These are phyloP conservation scores for Hormaphis cornu DNA, from an alignment of 1,140 invertebrate species.

Conservation along the genomic window DNA sequence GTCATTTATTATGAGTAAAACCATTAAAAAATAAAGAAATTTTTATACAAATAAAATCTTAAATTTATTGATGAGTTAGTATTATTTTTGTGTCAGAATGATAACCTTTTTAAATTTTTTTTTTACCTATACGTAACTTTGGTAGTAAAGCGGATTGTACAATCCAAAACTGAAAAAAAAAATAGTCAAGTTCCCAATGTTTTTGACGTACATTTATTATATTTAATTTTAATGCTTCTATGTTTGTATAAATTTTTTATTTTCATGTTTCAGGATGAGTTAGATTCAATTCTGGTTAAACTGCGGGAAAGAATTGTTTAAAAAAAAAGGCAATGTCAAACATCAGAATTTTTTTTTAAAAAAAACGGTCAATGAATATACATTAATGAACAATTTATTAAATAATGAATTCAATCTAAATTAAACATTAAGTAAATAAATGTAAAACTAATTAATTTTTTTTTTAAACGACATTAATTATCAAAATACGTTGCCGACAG, in stretches of 20 bases:
- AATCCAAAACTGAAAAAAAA: too few species aligned
- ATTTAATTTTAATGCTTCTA: not conserved
- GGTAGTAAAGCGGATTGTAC: too few species aligned
- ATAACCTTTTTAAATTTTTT: too few species aligned
- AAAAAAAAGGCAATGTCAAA: slow-evolving; percentile 49
- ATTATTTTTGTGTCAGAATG: too few species aligned
- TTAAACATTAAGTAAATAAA: not conserved
- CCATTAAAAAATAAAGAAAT: too few species aligned
- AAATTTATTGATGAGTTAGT: too few species aligned
- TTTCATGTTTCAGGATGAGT: slow-evolving; percentile 45
- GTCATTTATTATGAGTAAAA: too few species aligned
- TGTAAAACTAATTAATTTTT: not conserved
- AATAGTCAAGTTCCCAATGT: too few species aligned
- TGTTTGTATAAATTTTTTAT: not conserved
- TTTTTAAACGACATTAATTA: not conserved
- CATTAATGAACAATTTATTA: not conserved
- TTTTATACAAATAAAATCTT: too few species aligned
- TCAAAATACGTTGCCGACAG: not conserved
- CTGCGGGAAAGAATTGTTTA: slow-evolving; percentile 50
- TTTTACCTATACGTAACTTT: too few species aligned
- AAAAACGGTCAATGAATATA: too few species aligned
- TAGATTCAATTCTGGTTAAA: slow-evolving; percentile 54
- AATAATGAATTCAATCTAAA: not conserved
- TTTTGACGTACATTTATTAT: not conserved
- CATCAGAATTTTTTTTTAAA: too few species aligned